Evolutionary conservation across 2,113 vertebrate species (phyloP).

Genomic region (Spea bombifrons): DNA sequence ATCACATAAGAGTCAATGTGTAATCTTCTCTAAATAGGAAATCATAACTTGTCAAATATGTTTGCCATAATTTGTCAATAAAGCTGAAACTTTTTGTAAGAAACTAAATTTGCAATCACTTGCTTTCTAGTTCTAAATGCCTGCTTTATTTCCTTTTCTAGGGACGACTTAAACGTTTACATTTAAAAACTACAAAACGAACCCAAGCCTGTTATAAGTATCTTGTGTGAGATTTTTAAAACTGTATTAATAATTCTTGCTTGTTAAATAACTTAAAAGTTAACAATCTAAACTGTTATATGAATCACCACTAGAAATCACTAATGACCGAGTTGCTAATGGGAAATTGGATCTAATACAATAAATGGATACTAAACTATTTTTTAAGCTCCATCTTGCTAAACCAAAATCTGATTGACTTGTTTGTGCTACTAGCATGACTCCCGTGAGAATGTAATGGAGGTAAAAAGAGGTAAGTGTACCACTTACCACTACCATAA

Average conservation of each 20-base stretch:
- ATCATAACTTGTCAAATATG: conserved; percentile 88
- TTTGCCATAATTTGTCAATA: conserved; percentile 89
- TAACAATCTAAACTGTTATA: conserved; percentile 85
- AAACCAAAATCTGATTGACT: conserved; percentile 93
- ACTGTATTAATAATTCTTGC: conserved; percentile 85
- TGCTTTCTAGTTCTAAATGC: conserved; percentile 86
- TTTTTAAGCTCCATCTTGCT: conserved; percentile 91
- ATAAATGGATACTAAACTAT: conserved; percentile 95
- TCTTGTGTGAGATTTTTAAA: conserved; percentile 86
- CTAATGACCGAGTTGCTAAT: conserved; percentile 91
- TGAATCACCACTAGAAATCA: conserved; percentile 83
- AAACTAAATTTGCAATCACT: conserved; percentile 85
- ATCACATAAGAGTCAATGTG: conserved; percentile 89
- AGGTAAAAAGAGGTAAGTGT: conserved; percentile 97
- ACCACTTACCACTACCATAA: conserved; percentile 82
- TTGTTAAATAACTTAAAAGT: conserved; percentile 92
- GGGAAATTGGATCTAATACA: conserved; percentile 83
- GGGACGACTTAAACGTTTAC: conserved; percentile 84
- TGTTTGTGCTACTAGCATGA: conserved; percentile 90
- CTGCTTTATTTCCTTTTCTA: conserved; percentile 84
- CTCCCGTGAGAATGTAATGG: conserved; percentile 92
- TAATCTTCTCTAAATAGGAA: conserved; percentile 97
- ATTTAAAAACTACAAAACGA: conserved; percentile 81
- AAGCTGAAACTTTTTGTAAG: conserved; percentile 86
- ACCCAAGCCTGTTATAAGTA: conserved; percentile 83